Percentiles rank a stretch among this genome's conserved stretches.
Conservation (phyloP, 2,113 vertebrate genomes). For the Austrofundulus limnaeus region DNA sequence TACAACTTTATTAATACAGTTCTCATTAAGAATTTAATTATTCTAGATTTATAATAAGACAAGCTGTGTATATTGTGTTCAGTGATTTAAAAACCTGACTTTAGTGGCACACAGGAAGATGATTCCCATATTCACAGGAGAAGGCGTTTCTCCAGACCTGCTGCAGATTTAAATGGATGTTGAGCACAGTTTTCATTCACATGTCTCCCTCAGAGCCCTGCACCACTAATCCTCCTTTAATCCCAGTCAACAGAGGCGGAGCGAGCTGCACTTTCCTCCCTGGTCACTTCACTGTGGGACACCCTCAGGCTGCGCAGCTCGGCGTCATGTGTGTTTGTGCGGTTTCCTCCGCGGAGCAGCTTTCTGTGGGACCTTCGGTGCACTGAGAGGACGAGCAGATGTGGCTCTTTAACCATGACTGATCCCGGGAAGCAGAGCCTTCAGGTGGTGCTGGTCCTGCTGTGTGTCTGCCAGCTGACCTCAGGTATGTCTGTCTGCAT, state of each 20-base stretch:
- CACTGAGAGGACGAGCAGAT: conserved; percentile 55
- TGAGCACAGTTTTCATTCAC: conserved; percentile 50
- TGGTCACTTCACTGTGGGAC: conserved; percentile 33
- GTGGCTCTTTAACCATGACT: conserved; percentile 70
- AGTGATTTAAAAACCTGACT: neutral
- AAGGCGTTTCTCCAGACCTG: conserved; percentile 22
- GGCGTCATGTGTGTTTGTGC: conserved; percentile 20
- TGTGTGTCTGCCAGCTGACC: conserved; percentile 70
- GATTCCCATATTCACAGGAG: conserved; percentile 30
- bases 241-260: conserved; percentile 70
- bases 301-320: conserved; percentile 2
- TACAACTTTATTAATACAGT: no score
- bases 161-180: conserved; percentile 42
- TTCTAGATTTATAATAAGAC: neutral
- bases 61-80: neutral
- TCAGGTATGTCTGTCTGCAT: conserved; percentile 66
- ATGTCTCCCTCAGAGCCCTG: conserved; percentile 63
- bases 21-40: no score
- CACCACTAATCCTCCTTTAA: conserved; percentile 73
- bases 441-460: conserved; percentile 71
- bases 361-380: conserved; percentile 28
- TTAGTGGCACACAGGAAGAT: neutral
- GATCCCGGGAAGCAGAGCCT: conserved; percentile 63
- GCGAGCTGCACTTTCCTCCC: conserved; percentile 49
- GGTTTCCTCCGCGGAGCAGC: conserved; percentile 24